phyloP scores from a whole-genome alignment of 1,140 invertebrate species.

The Eupristina koningsbergeri region DNA sequence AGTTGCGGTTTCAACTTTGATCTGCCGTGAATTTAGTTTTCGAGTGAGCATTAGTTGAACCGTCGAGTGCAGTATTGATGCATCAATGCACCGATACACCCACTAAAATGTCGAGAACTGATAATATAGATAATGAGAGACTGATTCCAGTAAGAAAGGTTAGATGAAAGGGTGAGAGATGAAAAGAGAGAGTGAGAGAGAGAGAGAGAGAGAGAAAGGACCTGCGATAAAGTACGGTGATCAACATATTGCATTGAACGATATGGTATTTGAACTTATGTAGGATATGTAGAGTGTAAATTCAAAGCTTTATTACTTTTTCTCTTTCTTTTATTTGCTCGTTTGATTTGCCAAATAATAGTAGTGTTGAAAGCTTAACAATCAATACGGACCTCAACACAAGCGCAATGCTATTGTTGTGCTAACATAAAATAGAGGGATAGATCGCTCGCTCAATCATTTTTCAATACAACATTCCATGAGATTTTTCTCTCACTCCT shows the following conservation, averaged over 20 bases:
- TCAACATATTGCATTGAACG: constrained; percentile 8
- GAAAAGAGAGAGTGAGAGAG: neutral
- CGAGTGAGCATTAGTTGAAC: neutral
- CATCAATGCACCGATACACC: neutral
- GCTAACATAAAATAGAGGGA: constrained; percentile 75
- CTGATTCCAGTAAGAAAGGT: neutral
- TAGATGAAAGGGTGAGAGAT: neutral
- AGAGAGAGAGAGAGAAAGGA: neutral
- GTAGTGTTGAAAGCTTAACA: constrained; percentile 69
- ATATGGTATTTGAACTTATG: constrained; percentile 18
- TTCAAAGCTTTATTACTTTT: neutral
- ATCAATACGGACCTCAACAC: constrained; percentile 74
- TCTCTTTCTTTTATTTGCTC: neutral
- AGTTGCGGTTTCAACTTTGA: neutral
- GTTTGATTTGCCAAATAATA: too few relatives aligned
- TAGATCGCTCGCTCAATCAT: constrained; percentile 67
- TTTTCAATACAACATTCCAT: constrained; percentile 61
- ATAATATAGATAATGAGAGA: neutral
- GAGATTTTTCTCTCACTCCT: constrained; percentile 1
- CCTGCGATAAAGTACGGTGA: too few relatives aligned
- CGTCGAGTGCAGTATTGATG: too few relatives aligned
- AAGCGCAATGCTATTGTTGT: constrained; percentile 73
- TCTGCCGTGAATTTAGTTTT: constrained; percentile 13
- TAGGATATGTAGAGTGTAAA: neutral
- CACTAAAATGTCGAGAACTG: neutral